A percentile compares a stretch with the other conserved stretches of the same genome.
These are phyloP conservation scores for Sebastes cheni DNA, from an alignment of 2,797 vertebrate species.

Conservation along the genomic window DNA sequence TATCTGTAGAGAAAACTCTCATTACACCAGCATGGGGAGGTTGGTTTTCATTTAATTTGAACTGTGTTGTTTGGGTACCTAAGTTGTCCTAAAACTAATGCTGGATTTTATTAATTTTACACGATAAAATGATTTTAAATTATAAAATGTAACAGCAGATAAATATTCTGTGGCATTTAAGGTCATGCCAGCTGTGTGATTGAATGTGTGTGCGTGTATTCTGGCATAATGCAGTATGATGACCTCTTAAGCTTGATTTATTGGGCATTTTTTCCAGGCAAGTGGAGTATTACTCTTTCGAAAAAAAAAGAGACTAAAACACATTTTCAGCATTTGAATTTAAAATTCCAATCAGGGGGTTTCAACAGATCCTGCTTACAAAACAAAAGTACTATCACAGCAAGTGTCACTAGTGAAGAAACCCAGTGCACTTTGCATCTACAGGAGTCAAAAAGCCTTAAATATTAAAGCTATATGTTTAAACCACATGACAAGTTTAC, in stretches of 20 bases:
- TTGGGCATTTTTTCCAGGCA: neutral
- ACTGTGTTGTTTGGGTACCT: neutral
- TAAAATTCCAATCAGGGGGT: neutral
- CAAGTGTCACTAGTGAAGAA: neutral
- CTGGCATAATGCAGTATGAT: neutral
- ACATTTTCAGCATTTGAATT: neutral
- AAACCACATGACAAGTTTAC: neutral
- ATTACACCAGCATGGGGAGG: neutral
- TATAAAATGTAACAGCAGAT: neutral
- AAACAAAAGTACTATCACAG: neutral
- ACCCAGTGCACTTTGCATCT: neutral
- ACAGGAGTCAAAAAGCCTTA: neutral
- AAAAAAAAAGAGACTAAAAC: neutral
- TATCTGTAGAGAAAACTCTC: neutral
- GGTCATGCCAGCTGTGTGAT: neutral
- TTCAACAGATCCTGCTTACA: neutral
- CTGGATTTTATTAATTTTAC: neutral
- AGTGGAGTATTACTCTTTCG: neutral
- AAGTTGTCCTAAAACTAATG: neutral
- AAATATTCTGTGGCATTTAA: neutral
- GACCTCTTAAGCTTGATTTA: neutral
- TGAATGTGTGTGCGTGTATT: neutral
- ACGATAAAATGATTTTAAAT: neutral
- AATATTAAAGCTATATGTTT: neutral
- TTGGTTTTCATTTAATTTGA: neutral